These are phyloP conservation scores for Remorina albescens DNA, from an alignment of 2,797 vertebrate species.

Conservation along the genomic window DNA sequence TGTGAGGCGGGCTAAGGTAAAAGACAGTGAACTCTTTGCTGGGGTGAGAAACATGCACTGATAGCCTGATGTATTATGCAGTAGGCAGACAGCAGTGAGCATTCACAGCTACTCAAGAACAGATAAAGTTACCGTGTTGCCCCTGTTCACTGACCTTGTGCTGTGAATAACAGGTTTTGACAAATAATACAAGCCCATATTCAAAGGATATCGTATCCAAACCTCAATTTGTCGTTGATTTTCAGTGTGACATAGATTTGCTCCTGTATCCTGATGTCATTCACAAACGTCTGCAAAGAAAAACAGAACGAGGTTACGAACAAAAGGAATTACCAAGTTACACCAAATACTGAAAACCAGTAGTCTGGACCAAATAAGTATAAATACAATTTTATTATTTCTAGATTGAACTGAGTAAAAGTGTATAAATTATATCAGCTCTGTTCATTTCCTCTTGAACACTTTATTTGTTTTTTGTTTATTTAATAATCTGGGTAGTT, in stretches of 20 bases:
- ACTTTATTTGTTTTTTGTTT: no score
- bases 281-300: constrained; percentile 93
- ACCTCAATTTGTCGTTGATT: constrained; percentile 95
- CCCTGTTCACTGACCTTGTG: constrained; percentile 36
- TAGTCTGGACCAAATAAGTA: background rate
- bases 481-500: no score
- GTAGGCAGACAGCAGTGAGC: constrained; percentile 47
- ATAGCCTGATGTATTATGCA: constrained; percentile 73
- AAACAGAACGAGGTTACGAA: constrained; percentile 33
- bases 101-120: constrained; percentile 52
- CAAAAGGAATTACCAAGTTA: background rate
- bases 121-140: constrained; percentile 65
- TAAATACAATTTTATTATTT: no score
- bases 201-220: constrained; percentile 99
- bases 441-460: no score
- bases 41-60: constrained; percentile 43
- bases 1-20: constrained; percentile 91
- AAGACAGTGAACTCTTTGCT: constrained; percentile 42
- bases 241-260: constrained; percentile 96
- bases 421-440: background rate
- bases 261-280: constrained; percentile 94
- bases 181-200: constrained; percentile 1
- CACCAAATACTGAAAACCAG: background rate
- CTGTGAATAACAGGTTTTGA: constrained; percentile 5
- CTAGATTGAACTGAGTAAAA: no score